Percentiles rank a stretch among this genome's conserved stretches.
Conservation (phyloP, 2,113 vertebrate genomes). For the human (Homo sapiens) region GRCh38 chr14:80956001-80956500, state of each 20-base stretch:
- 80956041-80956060: background rate
- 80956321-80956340: background rate
- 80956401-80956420: background rate
- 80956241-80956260: background rate
- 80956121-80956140: background rate
- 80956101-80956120: background rate
- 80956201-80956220: background rate
- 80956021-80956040: background rate
- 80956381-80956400: background rate
- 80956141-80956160: background rate
- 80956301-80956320: background rate
- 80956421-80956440: background rate
- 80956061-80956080: background rate
- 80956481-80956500: background rate
- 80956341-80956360: background rate
- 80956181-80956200: background rate
- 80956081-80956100: background rate
- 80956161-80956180: conserved; percentile 3
- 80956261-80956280: background rate
- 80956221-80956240: background rate
- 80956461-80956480: background rate
- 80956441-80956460: background rate
- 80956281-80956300: background rate
- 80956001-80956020: background rate
- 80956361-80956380: background rate